These are phyloP conservation scores for Genyomyrus donnyi DNA, from an alignment of 2,113 vertebrate species.

Conservation along the genomic window DNA sequence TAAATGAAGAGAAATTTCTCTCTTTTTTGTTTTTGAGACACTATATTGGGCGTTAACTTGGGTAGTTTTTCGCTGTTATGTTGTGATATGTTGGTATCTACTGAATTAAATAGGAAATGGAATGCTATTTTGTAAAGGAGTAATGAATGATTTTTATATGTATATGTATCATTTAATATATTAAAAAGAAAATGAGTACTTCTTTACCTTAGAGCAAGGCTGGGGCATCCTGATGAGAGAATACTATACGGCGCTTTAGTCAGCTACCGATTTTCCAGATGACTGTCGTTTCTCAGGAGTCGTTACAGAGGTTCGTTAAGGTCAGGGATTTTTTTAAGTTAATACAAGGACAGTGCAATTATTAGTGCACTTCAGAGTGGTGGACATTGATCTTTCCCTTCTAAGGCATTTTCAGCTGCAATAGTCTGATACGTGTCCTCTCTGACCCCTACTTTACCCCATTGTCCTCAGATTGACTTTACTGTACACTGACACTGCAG, in stretches of 20 bases:
- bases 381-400: constrained; percentile 18
- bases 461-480: constrained; percentile 5
- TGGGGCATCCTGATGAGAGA: not conserved
- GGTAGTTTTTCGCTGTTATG: not conserved
- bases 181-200: not conserved
- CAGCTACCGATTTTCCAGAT: too few species aligned
- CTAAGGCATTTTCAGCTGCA: not conserved
- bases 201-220: not conserved
- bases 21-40: not conserved
- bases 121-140: not conserved
- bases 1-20: not conserved
- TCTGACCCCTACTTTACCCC: not conserved
- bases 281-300: not conserved
- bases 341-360: not conserved
- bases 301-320: constrained; percentile 5
- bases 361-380: not conserved
- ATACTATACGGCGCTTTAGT: not conserved
- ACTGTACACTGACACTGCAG: not conserved
- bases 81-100: not conserved
- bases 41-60: not conserved
- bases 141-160: not conserved
- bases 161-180: not conserved
- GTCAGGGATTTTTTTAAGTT: not conserved
- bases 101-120: not conserved
- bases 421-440: not conserved